Conservation (phyloP, 1,140 invertebrate genomes). For the Lasioglossum albipes region DNA sequence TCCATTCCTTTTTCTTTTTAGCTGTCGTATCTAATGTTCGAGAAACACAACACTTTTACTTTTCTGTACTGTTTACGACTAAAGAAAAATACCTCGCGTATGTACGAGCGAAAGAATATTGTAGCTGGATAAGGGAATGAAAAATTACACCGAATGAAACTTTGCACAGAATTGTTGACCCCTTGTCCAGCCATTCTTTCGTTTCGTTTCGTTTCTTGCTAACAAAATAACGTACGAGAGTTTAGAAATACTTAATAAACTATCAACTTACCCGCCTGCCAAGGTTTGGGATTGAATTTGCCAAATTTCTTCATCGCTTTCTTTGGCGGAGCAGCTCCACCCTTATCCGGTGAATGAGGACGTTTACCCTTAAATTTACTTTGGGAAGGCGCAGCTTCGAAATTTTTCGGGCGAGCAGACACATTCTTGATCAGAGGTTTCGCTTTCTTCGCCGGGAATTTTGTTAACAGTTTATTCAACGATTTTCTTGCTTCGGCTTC, state of each 20-base stretch:
- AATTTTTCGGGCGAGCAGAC: conserved; percentile 16
- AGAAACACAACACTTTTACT: background rate
- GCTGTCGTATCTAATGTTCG: conserved; percentile 32
- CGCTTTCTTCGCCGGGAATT: conserved; percentile 22
- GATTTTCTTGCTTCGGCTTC: conserved; percentile 17
- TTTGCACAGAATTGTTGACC: no score
- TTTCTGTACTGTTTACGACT: background rate
- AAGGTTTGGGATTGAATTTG: conserved; percentile 47
- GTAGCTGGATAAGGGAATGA: no score
- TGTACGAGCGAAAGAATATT: no score
- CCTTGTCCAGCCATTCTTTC: no score
- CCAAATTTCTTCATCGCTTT: conserved; percentile 62
- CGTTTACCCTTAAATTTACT: conserved; percentile 56
- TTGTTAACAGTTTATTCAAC: conserved; percentile 28
- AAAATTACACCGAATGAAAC: no score
- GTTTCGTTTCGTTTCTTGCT: no score
- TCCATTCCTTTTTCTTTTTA: conserved; percentile 61
- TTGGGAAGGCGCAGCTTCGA: conserved; percentile 35
- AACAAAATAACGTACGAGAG: no score
- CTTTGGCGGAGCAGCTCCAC: conserved; percentile 35
- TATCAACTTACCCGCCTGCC: conserved; percentile 53
- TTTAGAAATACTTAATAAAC: background rate
- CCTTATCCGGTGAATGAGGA: conserved; percentile 57
- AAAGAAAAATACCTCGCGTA: background rate
- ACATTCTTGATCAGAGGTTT: conserved; percentile 40